Percentiles rank a stretch among this genome's conserved stretches.
These are phyloP conservation scores for Proisotoma minuta DNA, from an alignment of 2,888 invertebrate species.

Conservation along the genomic window DNA sequence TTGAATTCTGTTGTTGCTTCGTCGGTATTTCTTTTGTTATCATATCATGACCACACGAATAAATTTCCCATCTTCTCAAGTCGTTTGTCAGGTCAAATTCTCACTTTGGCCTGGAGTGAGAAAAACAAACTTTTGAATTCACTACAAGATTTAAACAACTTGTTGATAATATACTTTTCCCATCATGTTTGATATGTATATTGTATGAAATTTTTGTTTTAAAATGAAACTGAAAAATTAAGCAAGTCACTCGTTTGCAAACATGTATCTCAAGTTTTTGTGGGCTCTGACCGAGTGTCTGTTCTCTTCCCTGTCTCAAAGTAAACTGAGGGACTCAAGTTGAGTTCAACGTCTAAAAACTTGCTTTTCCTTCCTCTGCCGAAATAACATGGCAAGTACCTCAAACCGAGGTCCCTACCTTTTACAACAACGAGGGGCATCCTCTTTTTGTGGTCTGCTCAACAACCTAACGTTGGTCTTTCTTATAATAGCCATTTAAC, in stretches of 20 bases:
- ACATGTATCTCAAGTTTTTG: no score
- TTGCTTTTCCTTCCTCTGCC: slow-evolving; percentile 13
- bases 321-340: slow-evolving; percentile 6
- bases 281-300: background rate
- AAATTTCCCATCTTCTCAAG: background rate
- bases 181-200: background rate
- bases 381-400: no score
- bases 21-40: background rate
- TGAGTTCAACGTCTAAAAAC: slow-evolving; percentile 16
- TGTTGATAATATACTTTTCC: slow-evolving; percentile 14
- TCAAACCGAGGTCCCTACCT: background rate
- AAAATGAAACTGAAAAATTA: no score
- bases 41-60: background rate
- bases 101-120: background rate
- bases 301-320: background rate
- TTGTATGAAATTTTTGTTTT: no score
- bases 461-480: no score
- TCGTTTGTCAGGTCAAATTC: background rate
- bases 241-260: no score
- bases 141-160: no score
- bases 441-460: background rate
- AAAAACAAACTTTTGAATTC: no score
- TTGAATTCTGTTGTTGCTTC: slow-evolving; percentile 10
- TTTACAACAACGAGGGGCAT: background rate
- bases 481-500: no score